Percentiles rank a stretch among this genome's conserved stretches.
Conservation (phyloP, 1,140 invertebrate species). For the Eriosoma lanigerum region DNA sequence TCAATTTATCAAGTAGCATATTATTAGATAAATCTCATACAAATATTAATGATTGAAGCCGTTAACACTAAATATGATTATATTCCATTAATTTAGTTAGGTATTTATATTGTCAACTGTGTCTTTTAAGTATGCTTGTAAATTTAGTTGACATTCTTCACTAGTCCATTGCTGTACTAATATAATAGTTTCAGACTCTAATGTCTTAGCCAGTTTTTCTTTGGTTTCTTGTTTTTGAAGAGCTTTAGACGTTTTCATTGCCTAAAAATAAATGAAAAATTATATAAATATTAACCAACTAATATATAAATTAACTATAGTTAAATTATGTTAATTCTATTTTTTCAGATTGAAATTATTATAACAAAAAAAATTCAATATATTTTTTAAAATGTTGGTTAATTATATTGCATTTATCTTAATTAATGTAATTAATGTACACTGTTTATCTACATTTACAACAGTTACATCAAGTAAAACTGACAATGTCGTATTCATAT, state of each 20-base stretch:
- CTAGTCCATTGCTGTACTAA: constrained; percentile 47
- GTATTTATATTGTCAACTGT: constrained; percentile 39
- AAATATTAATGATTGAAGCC: constrained; percentile 16
- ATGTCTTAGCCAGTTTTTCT: constrained; percentile 37
- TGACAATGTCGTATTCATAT: constrained; percentile 54
- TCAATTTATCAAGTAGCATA: not conserved
- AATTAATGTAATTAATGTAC: constrained; percentile 20
- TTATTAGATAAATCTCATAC: not conserved
- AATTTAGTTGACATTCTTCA: constrained; percentile 41
- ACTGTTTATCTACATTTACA: constrained; percentile 4
- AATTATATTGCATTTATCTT: constrained; percentile 24
- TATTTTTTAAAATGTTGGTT: constrained; percentile 5
- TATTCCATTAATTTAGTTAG: constrained; percentile 2
- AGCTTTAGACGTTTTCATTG: constrained; percentile 66
- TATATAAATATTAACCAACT: not conserved
- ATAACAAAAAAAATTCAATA: too few species aligned
- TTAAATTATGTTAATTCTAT: not conserved
- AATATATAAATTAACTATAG: not conserved
- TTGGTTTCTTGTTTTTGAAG: constrained; percentile 60
- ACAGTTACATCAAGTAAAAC: constrained; percentile 35
- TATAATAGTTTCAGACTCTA: constrained; percentile 39
- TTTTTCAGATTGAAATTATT: constrained; percentile 23
- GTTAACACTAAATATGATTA: constrained; percentile 3
- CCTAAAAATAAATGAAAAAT: constrained; percentile 59
- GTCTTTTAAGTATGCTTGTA: constrained; percentile 44